Evolutionary conservation across 2,113 vertebrate species (phyloP).

Genomic region (Mesocricetus auratus): DNA sequence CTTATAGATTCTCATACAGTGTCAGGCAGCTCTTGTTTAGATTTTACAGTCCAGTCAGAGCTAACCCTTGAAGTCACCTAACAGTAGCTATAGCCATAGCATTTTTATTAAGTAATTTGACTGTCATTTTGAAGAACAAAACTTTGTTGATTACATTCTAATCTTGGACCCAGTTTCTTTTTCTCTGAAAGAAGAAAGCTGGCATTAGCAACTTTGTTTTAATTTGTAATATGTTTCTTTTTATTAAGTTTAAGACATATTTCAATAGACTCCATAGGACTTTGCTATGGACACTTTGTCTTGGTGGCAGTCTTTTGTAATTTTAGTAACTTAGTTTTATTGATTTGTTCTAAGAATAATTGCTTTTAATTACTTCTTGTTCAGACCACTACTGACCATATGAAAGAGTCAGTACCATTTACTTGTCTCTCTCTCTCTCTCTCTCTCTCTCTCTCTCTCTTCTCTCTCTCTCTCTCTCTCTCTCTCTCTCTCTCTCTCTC

Average conservation of each 20-base stretch:
- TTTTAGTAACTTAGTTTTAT: constrained; percentile 25
- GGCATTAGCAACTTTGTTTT: constrained; percentile 43
- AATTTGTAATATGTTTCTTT: constrained; percentile 47
- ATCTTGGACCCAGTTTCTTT: constrained; percentile 32
- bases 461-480: too few species aligned
- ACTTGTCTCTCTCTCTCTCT: background rate
- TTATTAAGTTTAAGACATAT: constrained; percentile 26
- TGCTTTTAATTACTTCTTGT: constrained; percentile 29
- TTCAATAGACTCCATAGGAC: background rate
- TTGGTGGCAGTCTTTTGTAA: constrained; percentile 39
- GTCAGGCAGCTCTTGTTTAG: constrained; percentile 35
- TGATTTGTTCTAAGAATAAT: constrained; percentile 26
- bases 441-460: too few species aligned
- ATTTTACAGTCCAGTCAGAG: background rate
- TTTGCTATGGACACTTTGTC: background rate
- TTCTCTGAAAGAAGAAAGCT: constrained; percentile 55
- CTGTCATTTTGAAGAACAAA: constrained; percentile 57
- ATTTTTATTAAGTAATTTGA: constrained; percentile 58
- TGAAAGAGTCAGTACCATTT: background rate
- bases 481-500: too few species aligned
- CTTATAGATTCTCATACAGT: constrained; percentile 37
- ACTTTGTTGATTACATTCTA: constrained; percentile 44
- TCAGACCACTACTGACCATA: background rate
- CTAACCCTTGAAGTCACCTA: background rate
- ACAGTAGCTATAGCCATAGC: background rate